A percentile compares a stretch with the other conserved stretches of the same genome.
Conservation (phyloP, 2,797 vertebrate genomes). For the Girardinus metallicus region DNA sequence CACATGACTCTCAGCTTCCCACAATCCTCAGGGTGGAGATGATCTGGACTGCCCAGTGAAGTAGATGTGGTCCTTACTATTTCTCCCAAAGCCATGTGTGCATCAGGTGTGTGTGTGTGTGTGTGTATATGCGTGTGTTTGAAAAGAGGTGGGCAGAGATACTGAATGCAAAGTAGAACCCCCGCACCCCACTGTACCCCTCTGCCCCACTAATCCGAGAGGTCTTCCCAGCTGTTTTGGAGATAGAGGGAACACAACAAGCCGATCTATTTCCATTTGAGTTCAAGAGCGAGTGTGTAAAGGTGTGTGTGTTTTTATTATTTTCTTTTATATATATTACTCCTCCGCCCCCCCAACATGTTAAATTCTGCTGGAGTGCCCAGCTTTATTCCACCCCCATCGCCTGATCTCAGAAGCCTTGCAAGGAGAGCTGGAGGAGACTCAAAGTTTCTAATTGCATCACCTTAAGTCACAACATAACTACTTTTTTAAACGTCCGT, state of each 20-base stretch:
- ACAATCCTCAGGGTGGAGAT: slow-evolving; percentile 96
- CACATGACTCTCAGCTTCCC: slow-evolving; percentile 92
- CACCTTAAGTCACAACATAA: slow-evolving; percentile 63
- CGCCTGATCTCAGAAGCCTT: slow-evolving; percentile 85
- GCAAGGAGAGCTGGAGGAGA: slow-evolving; percentile 79
- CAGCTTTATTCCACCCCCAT: slow-evolving; percentile 69
- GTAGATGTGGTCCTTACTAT: slow-evolving; percentile 80
- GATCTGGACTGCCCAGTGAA: slow-evolving; percentile 88
- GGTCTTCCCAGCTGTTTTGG: slow-evolving; percentile 81
- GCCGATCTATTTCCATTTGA: slow-evolving; percentile 63
- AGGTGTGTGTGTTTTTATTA: slow-evolving; percentile 37
- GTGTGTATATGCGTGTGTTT: slow-evolving; percentile 51
- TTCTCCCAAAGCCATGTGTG: slow-evolving; percentile 91
- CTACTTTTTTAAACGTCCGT: slow-evolving; percentile 52
- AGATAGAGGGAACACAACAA: slow-evolving; percentile 50
- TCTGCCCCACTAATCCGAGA: slow-evolving; percentile 84
- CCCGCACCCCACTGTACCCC: not conserved
- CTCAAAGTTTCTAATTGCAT: slow-evolving; percentile 82
- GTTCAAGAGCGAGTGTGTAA: slow-evolving; percentile 45
- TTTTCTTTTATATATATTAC: not conserved
- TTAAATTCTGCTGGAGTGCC: slow-evolving; percentile 78
- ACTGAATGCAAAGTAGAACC: slow-evolving; percentile 40
- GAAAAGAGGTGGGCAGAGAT: slow-evolving; percentile 53
- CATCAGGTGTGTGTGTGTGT: slow-evolving; percentile 49
- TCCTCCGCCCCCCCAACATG: slow-evolving; percentile 37